Percentiles rank a stretch among this genome's conserved stretches.
Conservation (phyloP, 2,888 invertebrate genomes). For the Melipona bicolor region DNA sequence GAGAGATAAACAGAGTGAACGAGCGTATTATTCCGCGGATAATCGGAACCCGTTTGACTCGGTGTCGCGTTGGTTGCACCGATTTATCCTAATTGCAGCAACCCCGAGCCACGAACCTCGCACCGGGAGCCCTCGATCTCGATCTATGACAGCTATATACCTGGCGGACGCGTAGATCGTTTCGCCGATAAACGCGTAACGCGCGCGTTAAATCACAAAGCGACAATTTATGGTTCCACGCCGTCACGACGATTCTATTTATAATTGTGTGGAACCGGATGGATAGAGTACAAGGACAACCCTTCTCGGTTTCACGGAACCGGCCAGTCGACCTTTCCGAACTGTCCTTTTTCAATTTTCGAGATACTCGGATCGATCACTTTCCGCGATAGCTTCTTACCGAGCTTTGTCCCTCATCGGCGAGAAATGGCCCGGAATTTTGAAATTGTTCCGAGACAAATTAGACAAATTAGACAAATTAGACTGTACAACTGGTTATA, state of each 20-base stretch:
- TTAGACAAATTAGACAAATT: conserved; percentile 37
- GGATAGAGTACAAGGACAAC: conserved; percentile 24
- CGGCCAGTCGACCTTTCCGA: not conserved
- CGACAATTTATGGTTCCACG: conserved; percentile 79
- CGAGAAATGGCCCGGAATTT: conserved; percentile 37
- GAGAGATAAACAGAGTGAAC: not conserved
- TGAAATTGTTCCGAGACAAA: conserved; percentile 24
- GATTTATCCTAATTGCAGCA: conserved; percentile 54
- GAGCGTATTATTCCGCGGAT: conserved; percentile 13
- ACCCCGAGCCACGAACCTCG: conserved; percentile 8
- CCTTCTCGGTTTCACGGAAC: conserved; percentile 3
- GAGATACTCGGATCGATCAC: conserved; percentile 27
- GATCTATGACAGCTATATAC: conserved; percentile 50
- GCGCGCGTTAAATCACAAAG: conserved; percentile 77
- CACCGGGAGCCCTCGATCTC: conserved; percentile 47
- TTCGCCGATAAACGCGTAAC: conserved; percentile 63
- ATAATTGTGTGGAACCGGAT: conserved; percentile 67
- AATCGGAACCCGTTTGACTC: conserved; percentile 4
- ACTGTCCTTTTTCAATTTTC: conserved; percentile 36
- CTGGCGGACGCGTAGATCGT: conserved; percentile 52
- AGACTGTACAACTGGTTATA: conserved; percentile 32
- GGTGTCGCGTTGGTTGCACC: conserved; percentile 21
- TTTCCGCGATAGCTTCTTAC: conserved; percentile 15
- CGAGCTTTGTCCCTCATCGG: conserved; percentile 12
- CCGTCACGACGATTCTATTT: conserved; percentile 80